Base-by-base conservation (phyloP, 1,140 invertebrate genomes). In the Oryzaephilus surinamensis region DNA sequence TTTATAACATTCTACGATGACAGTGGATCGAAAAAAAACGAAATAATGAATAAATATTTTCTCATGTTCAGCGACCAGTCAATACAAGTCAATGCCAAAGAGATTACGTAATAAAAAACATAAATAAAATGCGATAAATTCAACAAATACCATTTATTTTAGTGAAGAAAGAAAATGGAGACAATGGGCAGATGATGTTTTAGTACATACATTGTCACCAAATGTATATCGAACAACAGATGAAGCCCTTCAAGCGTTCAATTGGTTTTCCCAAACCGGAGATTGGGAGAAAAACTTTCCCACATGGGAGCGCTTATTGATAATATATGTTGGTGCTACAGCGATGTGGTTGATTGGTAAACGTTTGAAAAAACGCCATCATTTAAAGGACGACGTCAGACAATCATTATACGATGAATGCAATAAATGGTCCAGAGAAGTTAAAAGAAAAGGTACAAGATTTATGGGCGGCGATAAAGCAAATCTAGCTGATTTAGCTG, bases 341-440 rank as follows among this genome's bases (percentile, higher is more conserved):
- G 92, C 85, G 1, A 99, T 99, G 96, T 97, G 80, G 74, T 57
- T 90, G 0, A 83, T 99, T 50, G 80, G 86, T 3, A 96, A 94
- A 60, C 66, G 78, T 31, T 63, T 98, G 8, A 94, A 96, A 52
- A 84, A 81, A 56, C 82, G 76, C 32, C 79, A 98, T 56, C 65
- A 80, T 33, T 69, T 97, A 8, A 83, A 86, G 48, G 81, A 89
- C 33, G 85, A 97, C 62, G 94, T 95, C 6, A 70, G 95, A 5
- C 58, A 79, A 43, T 92, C 90, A 1, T 67, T 99, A 4, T 97
- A 95, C 61, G 84, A 96, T 31, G 83, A 87, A 29, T 82, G 86
- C 31, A 77, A 88, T 54, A 61, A 74, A 20, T 99, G 90, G 89
- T 67, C 80, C 20, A 67, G 62, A 26, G 76, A 71, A 32, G 61